Conservation (phyloP, 2,797 vertebrate genomes). For the Characodon lateralis region DNA sequence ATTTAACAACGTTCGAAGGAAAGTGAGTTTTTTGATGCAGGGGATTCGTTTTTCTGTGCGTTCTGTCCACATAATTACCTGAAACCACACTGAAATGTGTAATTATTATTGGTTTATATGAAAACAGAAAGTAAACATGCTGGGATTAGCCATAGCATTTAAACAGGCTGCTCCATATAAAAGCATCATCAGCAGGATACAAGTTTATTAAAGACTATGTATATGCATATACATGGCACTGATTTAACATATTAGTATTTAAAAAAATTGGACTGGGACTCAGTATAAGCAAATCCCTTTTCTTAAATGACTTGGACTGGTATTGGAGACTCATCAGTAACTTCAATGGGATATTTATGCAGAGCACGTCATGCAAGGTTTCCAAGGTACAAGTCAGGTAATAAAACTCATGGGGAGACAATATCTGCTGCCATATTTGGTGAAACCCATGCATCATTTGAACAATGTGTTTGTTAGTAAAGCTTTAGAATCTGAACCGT, state of each 20-base stretch:
- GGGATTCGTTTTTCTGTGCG: not conserved
- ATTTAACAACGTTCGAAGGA: not conserved
- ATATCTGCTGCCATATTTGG: not conserved
- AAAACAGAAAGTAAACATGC: not conserved
- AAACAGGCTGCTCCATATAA: not conserved
- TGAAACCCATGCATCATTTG: not conserved
- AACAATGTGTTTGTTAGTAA: not conserved
- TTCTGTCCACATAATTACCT: not conserved
- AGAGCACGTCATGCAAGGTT: not conserved
- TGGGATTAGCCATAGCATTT: not conserved
- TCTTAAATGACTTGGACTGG: not conserved
- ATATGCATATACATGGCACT: not conserved
- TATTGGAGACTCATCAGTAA: not conserved
- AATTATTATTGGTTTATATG: not conserved
- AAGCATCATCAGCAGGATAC: not conserved
- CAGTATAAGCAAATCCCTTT: not conserved
- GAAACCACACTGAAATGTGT: not conserved
- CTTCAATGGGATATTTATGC: not conserved
- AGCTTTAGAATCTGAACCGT: conserved; percentile 2
- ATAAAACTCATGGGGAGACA: conserved; percentile 10
- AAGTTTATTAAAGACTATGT: not conserved
- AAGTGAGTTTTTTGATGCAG: not conserved
- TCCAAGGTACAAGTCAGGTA: not conserved
- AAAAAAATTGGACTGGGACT: not conserved
- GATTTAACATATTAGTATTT: not conserved